Conservation (phyloP, 2,113 vertebrate species). For the Chroicocephalus ridibundus region DNA sequence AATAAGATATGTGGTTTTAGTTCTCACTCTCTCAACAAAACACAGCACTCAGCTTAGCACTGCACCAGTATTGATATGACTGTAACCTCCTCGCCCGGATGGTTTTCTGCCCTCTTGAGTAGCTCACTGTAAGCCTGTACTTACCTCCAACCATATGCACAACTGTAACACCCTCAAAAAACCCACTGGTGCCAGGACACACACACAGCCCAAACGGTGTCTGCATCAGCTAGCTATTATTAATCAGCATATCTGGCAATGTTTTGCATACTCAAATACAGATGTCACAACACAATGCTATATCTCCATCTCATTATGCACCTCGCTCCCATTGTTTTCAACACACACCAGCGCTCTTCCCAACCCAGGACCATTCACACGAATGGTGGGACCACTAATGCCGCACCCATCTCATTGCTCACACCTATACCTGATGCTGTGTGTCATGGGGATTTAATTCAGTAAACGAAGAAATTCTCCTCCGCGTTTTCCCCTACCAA, state of each 20-base stretch:
- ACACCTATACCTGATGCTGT: background rate
- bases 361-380: background rate
- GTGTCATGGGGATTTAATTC: background rate
- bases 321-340: background rate
- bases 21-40: background rate
- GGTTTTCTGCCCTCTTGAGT: background rate
- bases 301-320: accelerated
- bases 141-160: accelerated
- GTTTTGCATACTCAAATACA: background rate
- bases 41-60: accelerated
- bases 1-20: background rate
- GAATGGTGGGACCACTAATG: background rate
- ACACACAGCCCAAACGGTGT: background rate
- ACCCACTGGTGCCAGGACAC: background rate
- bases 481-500: background rate
- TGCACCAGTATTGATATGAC: accelerated
- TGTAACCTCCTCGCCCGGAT: background rate
- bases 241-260: background rate
- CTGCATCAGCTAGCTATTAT: background rate
- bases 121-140: background rate
- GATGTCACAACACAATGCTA: background rate
- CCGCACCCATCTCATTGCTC: accelerated
- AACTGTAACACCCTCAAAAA: background rate
- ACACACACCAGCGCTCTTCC: accelerated
- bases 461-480: background rate